phyloP scores from a whole-genome alignment of 2,113 vertebrate species.

The Antechinus flavipes region DNA sequence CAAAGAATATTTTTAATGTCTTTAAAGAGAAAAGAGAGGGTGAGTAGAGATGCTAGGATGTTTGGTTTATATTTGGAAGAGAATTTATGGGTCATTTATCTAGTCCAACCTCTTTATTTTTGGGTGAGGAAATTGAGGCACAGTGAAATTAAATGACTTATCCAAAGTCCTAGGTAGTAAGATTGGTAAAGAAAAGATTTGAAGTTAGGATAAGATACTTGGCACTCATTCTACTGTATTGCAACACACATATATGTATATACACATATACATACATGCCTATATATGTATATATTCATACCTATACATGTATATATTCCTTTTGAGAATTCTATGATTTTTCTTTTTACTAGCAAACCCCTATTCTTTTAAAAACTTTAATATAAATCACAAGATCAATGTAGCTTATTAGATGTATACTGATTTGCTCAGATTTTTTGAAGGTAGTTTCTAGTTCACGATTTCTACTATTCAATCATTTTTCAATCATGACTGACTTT shows the following conservation, averaged over 20 bases:
- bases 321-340: background rate
- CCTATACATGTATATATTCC: background rate
- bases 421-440: background rate
- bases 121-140: background rate
- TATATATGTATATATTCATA: too few relatives aligned
- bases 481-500: too few relatives aligned
- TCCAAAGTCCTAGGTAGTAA: background rate
- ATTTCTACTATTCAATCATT: background rate
- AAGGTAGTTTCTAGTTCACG: background rate
- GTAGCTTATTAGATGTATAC: background rate
- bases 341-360: background rate
- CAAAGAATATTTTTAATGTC: background rate
- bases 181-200: background rate
- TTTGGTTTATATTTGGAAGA: background rate
- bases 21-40: background rate
- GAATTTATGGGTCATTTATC: background rate
- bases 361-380: background rate
- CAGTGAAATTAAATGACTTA: background rate
- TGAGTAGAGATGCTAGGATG: background rate
- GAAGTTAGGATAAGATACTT: background rate
- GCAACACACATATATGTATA: too few relatives aligned
- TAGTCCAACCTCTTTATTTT: background rate
- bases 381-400: background rate
- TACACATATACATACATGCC: too few relatives aligned
- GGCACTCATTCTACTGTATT: background rate